Conservation (phyloP, 1,140 invertebrate genomes). For the Colletes gigas region DNA sequence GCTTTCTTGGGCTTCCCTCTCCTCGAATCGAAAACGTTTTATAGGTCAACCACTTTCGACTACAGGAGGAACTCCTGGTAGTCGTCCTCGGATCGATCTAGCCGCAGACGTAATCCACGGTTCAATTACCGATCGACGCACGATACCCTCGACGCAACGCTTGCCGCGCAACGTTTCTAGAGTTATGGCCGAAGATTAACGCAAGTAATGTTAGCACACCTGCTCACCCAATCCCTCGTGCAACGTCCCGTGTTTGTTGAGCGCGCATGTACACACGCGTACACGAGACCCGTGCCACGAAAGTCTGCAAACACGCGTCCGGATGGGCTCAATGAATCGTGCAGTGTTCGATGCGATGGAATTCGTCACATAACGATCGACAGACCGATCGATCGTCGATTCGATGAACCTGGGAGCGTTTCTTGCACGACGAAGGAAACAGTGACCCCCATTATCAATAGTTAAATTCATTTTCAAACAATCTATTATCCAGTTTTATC, state of each 20-base stretch:
- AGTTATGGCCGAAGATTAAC: constrained; percentile 74
- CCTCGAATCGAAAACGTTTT: constrained; percentile 22
- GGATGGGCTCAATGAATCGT: constrained; percentile 17
- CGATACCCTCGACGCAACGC: constrained; percentile 56
- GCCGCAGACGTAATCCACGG: constrained; percentile 38
- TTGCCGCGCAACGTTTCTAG: constrained; percentile 44
- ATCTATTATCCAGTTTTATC: no score
- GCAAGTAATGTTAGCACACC: constrained; percentile 74
- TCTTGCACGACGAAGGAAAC: background rate
- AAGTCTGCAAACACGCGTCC: constrained; percentile 16
- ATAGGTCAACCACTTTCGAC: constrained; percentile 47
- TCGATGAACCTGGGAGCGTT: background rate
- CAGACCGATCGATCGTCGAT: background rate
- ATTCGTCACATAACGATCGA: background rate
- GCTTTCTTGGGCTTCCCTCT: background rate
- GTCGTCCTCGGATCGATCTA: constrained; percentile 49
- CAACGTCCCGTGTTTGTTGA: constrained; percentile 35
- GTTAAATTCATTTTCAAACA: no score
- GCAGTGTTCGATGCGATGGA: background rate
- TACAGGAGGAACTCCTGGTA: background rate
- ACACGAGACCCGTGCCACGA: background rate
- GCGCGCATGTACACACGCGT: constrained; percentile 20
- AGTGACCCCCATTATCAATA: no score
- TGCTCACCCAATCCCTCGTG: constrained; percentile 59
- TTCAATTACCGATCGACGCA: constrained; percentile 65